A percentile compares a stretch with the other conserved stretches of the same genome.
phyloP scores from a whole-genome alignment of 2,888 invertebrate genomes.

The Prosapia bicincta region DNA sequence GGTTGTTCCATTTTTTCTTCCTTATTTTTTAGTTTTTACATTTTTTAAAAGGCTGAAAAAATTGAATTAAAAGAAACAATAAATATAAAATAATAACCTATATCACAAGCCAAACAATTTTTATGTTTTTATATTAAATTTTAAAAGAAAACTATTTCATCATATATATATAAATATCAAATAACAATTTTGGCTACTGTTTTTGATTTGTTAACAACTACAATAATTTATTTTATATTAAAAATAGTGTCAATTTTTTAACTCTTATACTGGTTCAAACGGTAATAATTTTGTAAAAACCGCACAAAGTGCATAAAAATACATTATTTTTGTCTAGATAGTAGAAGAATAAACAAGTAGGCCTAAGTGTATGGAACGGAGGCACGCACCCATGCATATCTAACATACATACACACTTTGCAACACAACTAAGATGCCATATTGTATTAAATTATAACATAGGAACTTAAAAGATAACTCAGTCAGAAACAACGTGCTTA shows the following conservation, averaged over 20 bases:
- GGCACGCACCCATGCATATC: constrained; percentile 30
- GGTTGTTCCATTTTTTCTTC: constrained; percentile 37
- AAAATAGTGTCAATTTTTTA: constrained; percentile 34
- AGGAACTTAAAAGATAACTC: constrained; percentile 16
- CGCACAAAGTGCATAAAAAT: constrained; percentile 23
- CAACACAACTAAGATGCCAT: constrained; percentile 31
- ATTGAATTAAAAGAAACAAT: constrained; percentile 37
- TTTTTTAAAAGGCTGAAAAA: constrained; percentile 36
- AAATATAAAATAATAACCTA: constrained; percentile 36
- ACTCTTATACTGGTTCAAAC: constrained; percentile 18
- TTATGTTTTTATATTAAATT: constrained; percentile 22
- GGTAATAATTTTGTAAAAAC: constrained; percentile 27
- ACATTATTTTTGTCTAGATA: constrained; percentile 12
- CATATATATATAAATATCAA: constrained; percentile 35
- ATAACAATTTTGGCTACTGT: constrained; percentile 34
- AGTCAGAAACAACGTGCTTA: neutral
- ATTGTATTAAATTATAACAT: constrained; percentile 29
- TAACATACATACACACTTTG: constrained; percentile 29
- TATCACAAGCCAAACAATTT: constrained; percentile 36
- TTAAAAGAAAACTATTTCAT: neutral
- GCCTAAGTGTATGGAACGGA: constrained; percentile 27
- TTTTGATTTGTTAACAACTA: constrained; percentile 27
- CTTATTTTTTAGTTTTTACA: constrained; percentile 21
- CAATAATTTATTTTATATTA: constrained; percentile 23
- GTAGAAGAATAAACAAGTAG: constrained; percentile 23